A percentile compares a stretch with the other conserved stretches of the same genome.
These are phyloP conservation scores for Rhopilema esculentum DNA, from an alignment of 30 jellyfish, hydroid and myxozoan genomes.

Conservation along the genomic window DNA sequence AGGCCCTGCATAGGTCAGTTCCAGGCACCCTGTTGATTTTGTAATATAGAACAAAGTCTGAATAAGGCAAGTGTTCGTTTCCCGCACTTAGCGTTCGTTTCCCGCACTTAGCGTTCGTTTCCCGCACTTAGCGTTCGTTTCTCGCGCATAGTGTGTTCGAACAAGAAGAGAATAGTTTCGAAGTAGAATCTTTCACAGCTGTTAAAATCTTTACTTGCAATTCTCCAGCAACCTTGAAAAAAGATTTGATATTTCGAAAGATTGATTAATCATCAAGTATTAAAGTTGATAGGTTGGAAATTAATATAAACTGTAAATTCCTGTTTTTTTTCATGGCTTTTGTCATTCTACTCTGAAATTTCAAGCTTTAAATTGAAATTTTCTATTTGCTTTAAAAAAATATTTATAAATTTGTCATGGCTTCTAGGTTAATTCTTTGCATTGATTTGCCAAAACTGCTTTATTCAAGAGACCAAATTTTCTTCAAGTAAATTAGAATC, in stretches of 20 bases:
- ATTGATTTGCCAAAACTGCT: too few relatives aligned
- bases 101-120: constrained; percentile 32
- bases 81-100: too few relatives aligned
- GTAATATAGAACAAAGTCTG: not conserved
- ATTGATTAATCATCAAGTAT: not conserved
- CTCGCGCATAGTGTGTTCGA: constrained; percentile 20
- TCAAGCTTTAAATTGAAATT: too few relatives aligned
- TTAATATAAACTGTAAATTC: not conserved
- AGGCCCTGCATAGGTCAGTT: not conserved
- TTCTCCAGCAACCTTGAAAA: constrained; percentile 69
- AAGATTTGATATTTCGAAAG: constrained; percentile 70
- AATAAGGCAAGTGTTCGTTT: too few relatives aligned
- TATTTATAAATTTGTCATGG: too few relatives aligned
- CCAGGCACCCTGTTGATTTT: not conserved
- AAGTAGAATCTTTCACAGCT: constrained; percentile 36
- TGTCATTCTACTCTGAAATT: too few relatives aligned
- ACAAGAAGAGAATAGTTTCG: not conserved
- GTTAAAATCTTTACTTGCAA: constrained; percentile 41
- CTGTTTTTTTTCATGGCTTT: too few relatives aligned
- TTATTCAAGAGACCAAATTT: too few relatives aligned
- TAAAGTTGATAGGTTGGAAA: not conserved
- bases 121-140: constrained; percentile 32
- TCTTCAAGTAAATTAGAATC: too few relatives aligned
- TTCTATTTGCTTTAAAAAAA: too few relatives aligned
- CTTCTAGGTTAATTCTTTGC: too few relatives aligned